Conservation (phyloP, 2,113 vertebrate genomes). For the Hemiscyllium ocellatum region DNA sequence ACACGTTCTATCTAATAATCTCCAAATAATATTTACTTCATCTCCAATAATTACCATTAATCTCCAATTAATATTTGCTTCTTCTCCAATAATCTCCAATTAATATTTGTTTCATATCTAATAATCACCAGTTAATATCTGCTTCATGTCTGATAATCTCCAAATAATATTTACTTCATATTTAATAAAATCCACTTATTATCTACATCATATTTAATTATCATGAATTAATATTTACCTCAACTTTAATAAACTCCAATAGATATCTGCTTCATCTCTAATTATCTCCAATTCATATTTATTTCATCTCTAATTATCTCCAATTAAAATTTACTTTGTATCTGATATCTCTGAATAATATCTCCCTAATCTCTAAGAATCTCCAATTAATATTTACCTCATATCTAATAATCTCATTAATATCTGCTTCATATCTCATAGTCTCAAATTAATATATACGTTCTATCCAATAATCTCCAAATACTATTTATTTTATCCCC, state of each 20-base stretch:
- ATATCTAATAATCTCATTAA: background rate
- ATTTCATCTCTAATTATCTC: background rate
- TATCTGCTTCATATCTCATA: background rate
- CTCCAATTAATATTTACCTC: background rate
- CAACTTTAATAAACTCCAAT: too few species aligned
- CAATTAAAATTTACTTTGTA: too few species aligned
- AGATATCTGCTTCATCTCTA: too few species aligned
- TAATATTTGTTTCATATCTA: background rate
- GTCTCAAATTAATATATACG: background rate
- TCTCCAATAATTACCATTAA: background rate
- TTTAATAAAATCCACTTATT: too few species aligned
- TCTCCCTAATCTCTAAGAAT: background rate
- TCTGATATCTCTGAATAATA: background rate
- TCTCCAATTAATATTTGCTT: background rate
- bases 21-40: background rate
- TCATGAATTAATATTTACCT: too few species aligned
- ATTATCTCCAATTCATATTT: background rate
- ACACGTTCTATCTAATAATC: background rate
- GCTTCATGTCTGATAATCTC: too few species aligned
- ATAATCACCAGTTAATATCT: too few species aligned
- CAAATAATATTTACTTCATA: background rate
- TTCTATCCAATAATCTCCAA: background rate
- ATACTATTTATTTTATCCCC: background rate
- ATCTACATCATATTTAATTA: too few species aligned
- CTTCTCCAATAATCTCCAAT: background rate